These are phyloP conservation scores for Malurus elegans DNA, from an alignment of 2,113 vertebrate species.

Conservation along the genomic window DNA sequence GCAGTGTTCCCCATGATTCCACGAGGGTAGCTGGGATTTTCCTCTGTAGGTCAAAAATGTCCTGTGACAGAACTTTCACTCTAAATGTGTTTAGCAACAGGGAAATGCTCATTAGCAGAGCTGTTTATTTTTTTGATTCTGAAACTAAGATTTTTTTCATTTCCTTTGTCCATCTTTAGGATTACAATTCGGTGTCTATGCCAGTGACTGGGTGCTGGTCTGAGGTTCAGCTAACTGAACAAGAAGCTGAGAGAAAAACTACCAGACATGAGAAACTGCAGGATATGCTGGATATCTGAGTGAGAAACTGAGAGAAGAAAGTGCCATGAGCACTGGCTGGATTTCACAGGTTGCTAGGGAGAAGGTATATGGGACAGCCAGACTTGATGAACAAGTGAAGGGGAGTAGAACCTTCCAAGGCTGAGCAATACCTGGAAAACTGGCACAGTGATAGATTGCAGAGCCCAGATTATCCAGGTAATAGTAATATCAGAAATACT, in stretches of 20 bases:
- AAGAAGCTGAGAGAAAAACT: not conserved
- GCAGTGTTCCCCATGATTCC: not conserved
- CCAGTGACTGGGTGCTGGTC: not conserved
- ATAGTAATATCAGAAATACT: not conserved
- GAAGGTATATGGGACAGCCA: not conserved
- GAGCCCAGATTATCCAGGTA: not conserved
- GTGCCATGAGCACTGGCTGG: not conserved
- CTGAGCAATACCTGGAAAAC: not conserved
- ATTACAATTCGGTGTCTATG: not conserved
- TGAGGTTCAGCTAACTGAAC: not conserved
- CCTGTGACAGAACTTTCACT: not conserved
- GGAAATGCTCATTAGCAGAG: not conserved
- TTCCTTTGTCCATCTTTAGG: not conserved
- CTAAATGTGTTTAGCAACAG: not conserved
- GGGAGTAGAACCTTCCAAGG: not conserved
- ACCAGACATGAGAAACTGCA: not conserved
- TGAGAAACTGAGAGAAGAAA: not conserved
- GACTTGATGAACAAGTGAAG: not conserved
- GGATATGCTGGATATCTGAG: not conserved
- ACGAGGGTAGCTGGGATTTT: not conserved
- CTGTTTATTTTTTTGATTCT: not conserved
- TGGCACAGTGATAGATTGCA: rapidly evolving
- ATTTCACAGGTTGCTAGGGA: not conserved
- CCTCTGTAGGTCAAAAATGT: not conserved
- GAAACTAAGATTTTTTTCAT: not conserved